phyloP scores from a whole-genome alignment of 1,140 invertebrate genomes.

The Artemia franciscana region DNA sequence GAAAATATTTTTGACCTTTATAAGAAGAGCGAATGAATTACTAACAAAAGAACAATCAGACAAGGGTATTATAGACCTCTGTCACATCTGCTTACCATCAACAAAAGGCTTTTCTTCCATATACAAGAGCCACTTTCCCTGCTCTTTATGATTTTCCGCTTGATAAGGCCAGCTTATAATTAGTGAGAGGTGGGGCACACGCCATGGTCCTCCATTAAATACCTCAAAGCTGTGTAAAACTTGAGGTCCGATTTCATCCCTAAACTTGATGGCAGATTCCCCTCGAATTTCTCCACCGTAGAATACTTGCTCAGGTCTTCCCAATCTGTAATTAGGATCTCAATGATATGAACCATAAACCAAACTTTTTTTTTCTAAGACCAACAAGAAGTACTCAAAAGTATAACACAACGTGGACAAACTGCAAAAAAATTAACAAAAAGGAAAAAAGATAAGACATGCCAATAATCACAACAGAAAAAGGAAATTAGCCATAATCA shows the following conservation, averaged over 20 bases:
- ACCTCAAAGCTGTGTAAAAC: conserved; percentile 65
- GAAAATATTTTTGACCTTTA: no score
- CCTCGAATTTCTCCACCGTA: conserved; percentile 62
- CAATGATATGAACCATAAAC: neutral
- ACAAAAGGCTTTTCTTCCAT: conserved; percentile 51
- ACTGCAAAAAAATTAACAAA: no score
- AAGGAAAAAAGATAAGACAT: no score
- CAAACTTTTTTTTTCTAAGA: neutral
- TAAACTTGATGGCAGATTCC: conserved; percentile 51
- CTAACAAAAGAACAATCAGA: no score
- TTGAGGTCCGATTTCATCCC: conserved; percentile 60
- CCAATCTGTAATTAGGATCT: conserved; percentile 24
- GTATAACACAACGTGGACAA: conserved; percentile 3
- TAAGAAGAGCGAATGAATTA: no score
- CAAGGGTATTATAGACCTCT: no score
- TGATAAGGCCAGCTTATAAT: conserved; percentile 71
- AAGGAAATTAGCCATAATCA: no score
- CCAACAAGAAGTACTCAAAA: neutral
- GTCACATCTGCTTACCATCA: conserved; percentile 39
- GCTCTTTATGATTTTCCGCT: conserved; percentile 42
- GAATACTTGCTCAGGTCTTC: conserved; percentile 47
- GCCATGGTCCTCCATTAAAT: conserved; percentile 66
- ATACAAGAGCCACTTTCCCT: conserved; percentile 76
- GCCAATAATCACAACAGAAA: no score
- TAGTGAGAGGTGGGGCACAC: conserved; percentile 48